Evolutionary conservation across 1,140 invertebrate species (phyloP).

Genomic region (Atta colombica): DNA sequence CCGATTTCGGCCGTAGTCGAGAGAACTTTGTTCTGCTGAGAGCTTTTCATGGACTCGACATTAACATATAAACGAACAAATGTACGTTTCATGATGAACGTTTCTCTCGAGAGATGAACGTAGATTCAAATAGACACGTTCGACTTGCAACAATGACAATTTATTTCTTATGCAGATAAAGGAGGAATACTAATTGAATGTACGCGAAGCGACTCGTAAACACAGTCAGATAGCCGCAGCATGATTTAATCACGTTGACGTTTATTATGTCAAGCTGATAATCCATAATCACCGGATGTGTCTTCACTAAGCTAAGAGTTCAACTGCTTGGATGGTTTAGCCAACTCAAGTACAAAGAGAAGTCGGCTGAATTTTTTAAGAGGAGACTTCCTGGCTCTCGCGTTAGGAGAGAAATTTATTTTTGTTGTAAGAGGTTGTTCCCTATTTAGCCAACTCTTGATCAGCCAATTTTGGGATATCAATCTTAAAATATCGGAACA

Average conservation of each 20-base stretch:
- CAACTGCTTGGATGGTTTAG: neutral
- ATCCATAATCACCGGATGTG: conserved; percentile 36
- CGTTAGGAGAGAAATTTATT: neutral
- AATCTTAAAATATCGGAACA: too few relatives aligned
- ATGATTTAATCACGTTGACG: conserved; percentile 9
- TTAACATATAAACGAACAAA: conserved; percentile 26
- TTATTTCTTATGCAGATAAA: neutral
- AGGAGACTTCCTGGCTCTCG: neutral
- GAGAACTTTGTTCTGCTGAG: conserved; percentile 46
- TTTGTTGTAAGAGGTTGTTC: neutral
- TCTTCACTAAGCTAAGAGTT: conserved; percentile 15
- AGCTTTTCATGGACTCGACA: conserved; percentile 15
- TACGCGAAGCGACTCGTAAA: conserved; percentile 13
- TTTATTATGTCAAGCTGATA: conserved; percentile 44
- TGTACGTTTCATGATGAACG: neutral
- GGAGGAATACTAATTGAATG: conserved; percentile 27
- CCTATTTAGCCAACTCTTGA: neutral
- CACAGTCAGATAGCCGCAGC: neutral
- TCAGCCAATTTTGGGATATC: too few relatives aligned
- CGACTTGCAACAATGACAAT: neutral
- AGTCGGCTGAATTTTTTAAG: neutral
- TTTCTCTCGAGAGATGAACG: neutral
- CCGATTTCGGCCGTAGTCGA: conserved; percentile 54
- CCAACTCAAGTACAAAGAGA: neutral
- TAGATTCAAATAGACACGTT: neutral